Base-by-base conservation (phyloP, 2,113 vertebrate genomes). In the Pedetes capensis region DNA sequence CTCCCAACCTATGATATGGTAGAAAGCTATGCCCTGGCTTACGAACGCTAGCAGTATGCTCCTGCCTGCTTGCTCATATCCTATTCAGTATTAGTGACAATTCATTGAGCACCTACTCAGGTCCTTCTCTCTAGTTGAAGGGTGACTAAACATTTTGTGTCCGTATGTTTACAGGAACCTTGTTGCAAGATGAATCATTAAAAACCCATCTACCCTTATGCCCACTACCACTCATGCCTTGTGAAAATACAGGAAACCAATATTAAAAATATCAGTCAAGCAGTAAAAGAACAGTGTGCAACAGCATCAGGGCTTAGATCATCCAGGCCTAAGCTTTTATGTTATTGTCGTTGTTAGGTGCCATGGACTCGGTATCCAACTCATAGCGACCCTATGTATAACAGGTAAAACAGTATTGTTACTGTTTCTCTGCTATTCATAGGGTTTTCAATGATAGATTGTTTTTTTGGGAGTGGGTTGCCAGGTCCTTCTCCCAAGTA, bases 101-200 rank as follows among this genome's bases (percentile, higher is more conserved):
- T 0, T 42, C 42, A 25, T 0, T 25, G 59, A 87, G 51, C 5
- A 44, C 4, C 71, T 49, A 22, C 7, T 9, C 11, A 49, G 14
- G 29, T 9, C 51, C 78, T 42, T 59, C 57, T 59, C 49, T 59
- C 27, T 12, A 76, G 25, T 7, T 17, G 32, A 44, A 68, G 25
- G 68, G 32, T 44, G 59, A 49, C 29, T 27, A 13, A 53, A 76
- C 51, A 90, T 83, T 63, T 59, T 44, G 11, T 23, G 53, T 75
- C 59, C 49, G 83, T 47, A 4, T 63, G 87, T 89, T 44, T 57
- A n/a, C 22, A 34, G 51, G 23, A 68, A 39, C 23, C 39, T 37
- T 81, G 87, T 8, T 71, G 14, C 66, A 84, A 49, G 59, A 57
- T 42, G 55, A 44, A 49, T 66, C 64, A 22, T n/a, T 55, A 57